Evolutionary conservation across 2,113 vertebrate species (phyloP).

Genomic region (Oenanthe melanoleuca): DNA sequence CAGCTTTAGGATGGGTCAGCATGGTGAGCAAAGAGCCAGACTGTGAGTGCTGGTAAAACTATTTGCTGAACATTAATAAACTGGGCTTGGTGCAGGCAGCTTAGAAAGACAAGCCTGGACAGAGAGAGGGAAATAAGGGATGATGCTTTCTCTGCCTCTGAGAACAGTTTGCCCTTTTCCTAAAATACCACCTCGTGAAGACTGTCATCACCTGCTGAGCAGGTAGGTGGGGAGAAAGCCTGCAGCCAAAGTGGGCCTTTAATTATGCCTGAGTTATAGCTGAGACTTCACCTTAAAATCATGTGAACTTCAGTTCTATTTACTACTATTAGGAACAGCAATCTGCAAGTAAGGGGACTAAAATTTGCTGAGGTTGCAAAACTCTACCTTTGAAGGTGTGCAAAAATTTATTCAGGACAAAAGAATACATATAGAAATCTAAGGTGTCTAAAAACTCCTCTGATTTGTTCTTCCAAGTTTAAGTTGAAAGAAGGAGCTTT

Average conservation of each 20-base stretch:
- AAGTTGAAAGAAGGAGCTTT: neutral
- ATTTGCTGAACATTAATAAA: conserved; percentile 26
- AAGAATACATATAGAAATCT: neutral
- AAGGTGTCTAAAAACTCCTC: neutral
- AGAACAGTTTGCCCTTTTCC: neutral
- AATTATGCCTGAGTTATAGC: neutral
- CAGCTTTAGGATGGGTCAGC: conserved; percentile 27
- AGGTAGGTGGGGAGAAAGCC: neutral
- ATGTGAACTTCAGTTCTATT: neutral
- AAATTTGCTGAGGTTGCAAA: neutral
- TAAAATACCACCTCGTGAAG: neutral
- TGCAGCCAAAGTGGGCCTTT: neutral
- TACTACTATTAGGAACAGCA: neutral
- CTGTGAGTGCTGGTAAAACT: neutral
- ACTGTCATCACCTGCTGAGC: neutral
- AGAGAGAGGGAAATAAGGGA: neutral
- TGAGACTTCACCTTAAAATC: neutral
- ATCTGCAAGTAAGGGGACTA: neutral
- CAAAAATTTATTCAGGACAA: neutral
- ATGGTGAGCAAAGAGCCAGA: neutral
- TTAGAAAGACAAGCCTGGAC: neutral
- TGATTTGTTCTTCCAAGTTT: neutral
- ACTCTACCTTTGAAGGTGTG: neutral
- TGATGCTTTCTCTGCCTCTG: neutral
- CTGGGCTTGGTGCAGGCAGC: neutral